phyloP scores from a whole-genome alignment of 2,888 invertebrate genomes.

The Pardosa pseudoannulata region DNA sequence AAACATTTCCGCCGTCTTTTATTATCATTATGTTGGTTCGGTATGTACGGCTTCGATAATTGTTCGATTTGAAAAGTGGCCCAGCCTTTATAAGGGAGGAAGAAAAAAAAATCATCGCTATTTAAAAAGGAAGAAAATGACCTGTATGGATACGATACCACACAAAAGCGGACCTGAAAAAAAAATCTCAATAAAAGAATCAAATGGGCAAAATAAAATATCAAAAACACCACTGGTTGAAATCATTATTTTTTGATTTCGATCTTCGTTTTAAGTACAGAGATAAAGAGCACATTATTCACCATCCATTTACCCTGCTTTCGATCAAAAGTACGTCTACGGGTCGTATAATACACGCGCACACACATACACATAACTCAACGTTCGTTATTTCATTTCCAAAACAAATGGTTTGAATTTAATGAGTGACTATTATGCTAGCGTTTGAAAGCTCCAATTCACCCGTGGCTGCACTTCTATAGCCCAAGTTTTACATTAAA shows the following conservation, averaged over 20 bases:
- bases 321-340: conserved; percentile 71
- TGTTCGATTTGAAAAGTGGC: conserved; percentile 68
- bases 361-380: conserved; percentile 32
- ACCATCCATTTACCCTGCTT: conserved; percentile 68
- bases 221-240: conserved; percentile 29
- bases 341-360: conserved; percentile 55
- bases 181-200: conserved; percentile 61
- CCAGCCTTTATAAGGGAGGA: conserved; percentile 8
- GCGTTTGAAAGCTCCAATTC: conserved; percentile 43
- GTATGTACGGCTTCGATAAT: conserved; percentile 52
- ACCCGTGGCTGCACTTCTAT: conserved; percentile 17
- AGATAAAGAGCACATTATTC: conserved; percentile 72
- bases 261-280: conserved; percentile 68
- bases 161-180: conserved; percentile 45
- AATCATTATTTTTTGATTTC: conserved; percentile 71
- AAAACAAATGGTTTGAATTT: conserved; percentile 72
- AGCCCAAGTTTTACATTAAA: conserved; percentile 6
- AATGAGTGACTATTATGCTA: conserved; percentile 71
- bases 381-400: conserved; percentile 71
- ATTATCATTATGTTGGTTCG: conserved; percentile 47
- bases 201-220: conserved; percentile 41
- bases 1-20: conserved; percentile 51
- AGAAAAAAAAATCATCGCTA: conserved; percentile 23
- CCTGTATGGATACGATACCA: conserved; percentile 38
- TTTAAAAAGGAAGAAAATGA: conserved; percentile 56